Evolutionary conservation across 2,888 invertebrate species (phyloP).

Genomic region (Drosophila multiciliata): DNA sequence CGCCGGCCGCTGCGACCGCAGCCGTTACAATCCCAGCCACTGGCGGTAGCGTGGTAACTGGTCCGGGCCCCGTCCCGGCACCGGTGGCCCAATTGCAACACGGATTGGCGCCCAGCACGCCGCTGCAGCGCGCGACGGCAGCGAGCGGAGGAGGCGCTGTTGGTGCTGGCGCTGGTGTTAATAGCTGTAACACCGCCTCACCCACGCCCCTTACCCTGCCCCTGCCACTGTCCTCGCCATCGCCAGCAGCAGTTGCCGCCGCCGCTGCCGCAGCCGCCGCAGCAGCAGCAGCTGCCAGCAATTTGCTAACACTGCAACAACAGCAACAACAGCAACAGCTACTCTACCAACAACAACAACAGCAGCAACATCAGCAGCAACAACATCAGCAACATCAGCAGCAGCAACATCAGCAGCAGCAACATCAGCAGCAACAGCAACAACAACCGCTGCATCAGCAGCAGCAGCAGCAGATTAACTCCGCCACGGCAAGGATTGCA

Average conservation of each 20-base stretch:
- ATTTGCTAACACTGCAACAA: conserved; percentile 49
- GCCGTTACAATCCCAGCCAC: conserved; percentile 82
- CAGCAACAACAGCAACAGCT: conserved; percentile 58
- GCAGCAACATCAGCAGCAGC: conserved; percentile 64
- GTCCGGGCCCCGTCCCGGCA: conserved; percentile 36
- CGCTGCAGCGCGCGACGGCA: conserved; percentile 72
- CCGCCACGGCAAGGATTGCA: conserved; percentile 59
- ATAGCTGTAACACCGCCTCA: conserved; percentile 29
- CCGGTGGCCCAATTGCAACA: conserved; percentile 61
- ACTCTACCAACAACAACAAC: conserved; percentile 57
- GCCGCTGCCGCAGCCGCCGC: conserved; percentile 32
- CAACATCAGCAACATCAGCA: conserved; percentile 47
- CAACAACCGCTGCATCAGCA: conserved; percentile 68
- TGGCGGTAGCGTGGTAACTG: conserved; percentile 67
- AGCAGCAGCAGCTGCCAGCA: conserved; percentile 26
- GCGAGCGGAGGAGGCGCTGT: conserved; percentile 55
- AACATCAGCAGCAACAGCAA: conserved; percentile 61
- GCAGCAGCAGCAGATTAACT: conserved; percentile 54
- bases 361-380: conserved; percentile 49
- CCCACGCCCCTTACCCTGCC: conserved; percentile 21
- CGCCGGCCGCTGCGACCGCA: conserved; percentile 84
- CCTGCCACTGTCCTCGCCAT: conserved; percentile 15
- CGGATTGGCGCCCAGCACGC: conserved; percentile 76
- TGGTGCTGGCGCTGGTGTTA: conserved; percentile 51
- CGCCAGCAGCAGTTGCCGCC: conserved; percentile 27